Evolutionary conservation across 1,140 invertebrate genomes (phyloP), one percentile per base, ranked within the genome.

Genomic region (Odontomachus brunneus): DNA sequence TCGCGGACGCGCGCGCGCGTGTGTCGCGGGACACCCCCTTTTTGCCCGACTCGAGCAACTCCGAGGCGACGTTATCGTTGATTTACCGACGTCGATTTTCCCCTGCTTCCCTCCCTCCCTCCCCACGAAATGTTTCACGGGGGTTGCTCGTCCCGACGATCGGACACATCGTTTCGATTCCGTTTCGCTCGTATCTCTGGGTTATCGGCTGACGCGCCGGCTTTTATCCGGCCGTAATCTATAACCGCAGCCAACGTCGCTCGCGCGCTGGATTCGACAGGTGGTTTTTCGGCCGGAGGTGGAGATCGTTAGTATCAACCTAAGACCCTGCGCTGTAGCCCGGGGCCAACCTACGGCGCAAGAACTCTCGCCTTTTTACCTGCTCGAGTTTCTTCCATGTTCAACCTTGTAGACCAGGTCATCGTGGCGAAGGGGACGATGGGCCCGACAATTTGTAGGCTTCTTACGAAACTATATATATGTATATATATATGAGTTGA

Each of bases 281-380:
- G 83, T 84, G 83, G 83, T 84, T 84, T 84, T 84, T 84, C 83
- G 83, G 55, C 48, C 29, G 57, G 44, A 69, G 74, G 55, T 60
- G 33, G 51, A 49, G 51, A 84, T 82, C 83, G 76, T 84, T 84
- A 84, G 83, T 81, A 75, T 78, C 59, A 66, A 74, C 63, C 66
- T 69, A 59, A 81, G 72, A 71, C 71, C 26, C 69, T 74, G 62
- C 69, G 78, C 71, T n/a, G 57, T 80, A 69, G 75, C 75, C 53
- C 65, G 29, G 53, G 65, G 75, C 38, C 65, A 69, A 14, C 59
- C 75, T 48, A 76, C 60, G 73, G 51, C 73, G 73, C n/a, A n/a
- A n/a, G n/a, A n/a, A n/a, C n/a, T n/a, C n/a, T 26, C 65, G 33
- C 33, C 49, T 80, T 80, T 80, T 80, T 80, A 80, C 19, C 75